Percentiles rank a stretch among this genome's conserved stretches.
Evolutionary conservation across 1,140 invertebrate species (phyloP).

Genomic region (Lasioglossum baleicum): DNA sequence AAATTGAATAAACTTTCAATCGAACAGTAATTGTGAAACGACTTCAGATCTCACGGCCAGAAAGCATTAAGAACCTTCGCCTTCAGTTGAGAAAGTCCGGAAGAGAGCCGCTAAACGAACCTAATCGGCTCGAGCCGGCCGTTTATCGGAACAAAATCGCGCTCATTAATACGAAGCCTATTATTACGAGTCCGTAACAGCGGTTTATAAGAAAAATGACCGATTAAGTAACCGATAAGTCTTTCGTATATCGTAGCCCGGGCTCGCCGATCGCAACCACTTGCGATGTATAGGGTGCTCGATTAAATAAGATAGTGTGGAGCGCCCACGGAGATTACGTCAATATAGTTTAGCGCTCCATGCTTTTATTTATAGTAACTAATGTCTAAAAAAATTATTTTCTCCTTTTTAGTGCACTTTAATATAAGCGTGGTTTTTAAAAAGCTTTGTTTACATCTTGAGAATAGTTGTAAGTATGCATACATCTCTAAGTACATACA

Average conservation of each 20-base stretch:
- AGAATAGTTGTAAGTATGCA: too few species aligned
- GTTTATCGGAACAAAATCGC: slow-evolving; percentile 24
- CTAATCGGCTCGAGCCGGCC: slow-evolving; percentile 1
- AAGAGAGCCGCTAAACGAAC: slow-evolving; percentile 21
- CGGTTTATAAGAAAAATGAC: slow-evolving; percentile 20
- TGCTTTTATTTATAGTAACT: too few species aligned
- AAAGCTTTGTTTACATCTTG: too few species aligned
- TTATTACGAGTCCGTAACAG: slow-evolving; percentile 27
- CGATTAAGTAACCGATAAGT: slow-evolving; percentile 1
- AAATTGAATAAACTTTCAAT: too few species aligned
- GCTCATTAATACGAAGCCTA: slow-evolving; percentile 17
- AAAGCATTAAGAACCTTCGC: neutral
- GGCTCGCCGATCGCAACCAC: slow-evolving; percentile 17
- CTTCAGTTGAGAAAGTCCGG: slow-evolving; percentile 34
- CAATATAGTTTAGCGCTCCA: too few species aligned
- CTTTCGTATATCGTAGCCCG: neutral
- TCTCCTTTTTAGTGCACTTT: too few species aligned
- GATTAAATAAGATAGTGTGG: too few species aligned
- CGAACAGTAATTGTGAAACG: too few species aligned
- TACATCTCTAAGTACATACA: too few species aligned
- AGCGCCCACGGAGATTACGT: too few species aligned
- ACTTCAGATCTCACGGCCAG: neutral
- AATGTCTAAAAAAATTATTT: too few species aligned
- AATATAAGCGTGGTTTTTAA: too few species aligned
- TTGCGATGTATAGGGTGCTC: neutral